Base-by-base conservation (phyloP, 2,113 vertebrate genomes). In the Corythornis cristatus region DNA sequence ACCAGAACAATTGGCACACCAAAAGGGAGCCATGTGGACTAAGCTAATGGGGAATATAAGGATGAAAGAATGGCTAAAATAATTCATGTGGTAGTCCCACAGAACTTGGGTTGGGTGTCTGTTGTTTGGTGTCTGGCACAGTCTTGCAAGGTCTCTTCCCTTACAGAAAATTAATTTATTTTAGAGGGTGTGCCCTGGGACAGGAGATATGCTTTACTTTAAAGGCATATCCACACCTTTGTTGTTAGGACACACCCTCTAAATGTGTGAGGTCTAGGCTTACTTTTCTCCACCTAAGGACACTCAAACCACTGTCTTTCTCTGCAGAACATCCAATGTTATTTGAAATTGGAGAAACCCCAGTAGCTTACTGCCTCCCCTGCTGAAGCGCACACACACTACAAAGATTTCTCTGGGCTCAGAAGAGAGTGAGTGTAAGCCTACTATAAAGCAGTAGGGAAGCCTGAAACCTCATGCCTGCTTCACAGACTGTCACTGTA, bases 361-460 rank as follows among this genome's bases (percentile, higher is more conserved):
- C 20, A 79, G 37, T 74, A 88, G 80, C 42, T 90, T 80, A 33
- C 56, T 56, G 42, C 56, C 60, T 83, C 12, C 56, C 51, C 73
- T 90, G 88, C 71, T 68, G 80, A 86, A 77, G 68, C 28, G 15
- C 72, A 29, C 23, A 37, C n/a, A 45, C 16, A 54, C 37, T 88
- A 77, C 80, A 90, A 88, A 94, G 80, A 77, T 33, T 83, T 86
- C 86, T 31, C 31, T 51, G 42, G 56, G 51, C 73, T 95, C 54
- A 81, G 72, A 88, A 74, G 35, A 87, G 50, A 86, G 64, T 64
- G 68, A 93, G 70, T 89, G 48, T 31, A 56, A 93, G 60, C 72
- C 60, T 56, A 46, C 46, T 90, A 90, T 65, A 90, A 93, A 94
- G 86, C 74, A 83, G 53, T 10, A 89, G 62, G 72, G 83, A 86